Percentiles rank a stretch among this genome's conserved stretches.
Evolutionary conservation across 2,888 invertebrate genomes (phyloP).

Genomic region (Tethea ocularis): DNA sequence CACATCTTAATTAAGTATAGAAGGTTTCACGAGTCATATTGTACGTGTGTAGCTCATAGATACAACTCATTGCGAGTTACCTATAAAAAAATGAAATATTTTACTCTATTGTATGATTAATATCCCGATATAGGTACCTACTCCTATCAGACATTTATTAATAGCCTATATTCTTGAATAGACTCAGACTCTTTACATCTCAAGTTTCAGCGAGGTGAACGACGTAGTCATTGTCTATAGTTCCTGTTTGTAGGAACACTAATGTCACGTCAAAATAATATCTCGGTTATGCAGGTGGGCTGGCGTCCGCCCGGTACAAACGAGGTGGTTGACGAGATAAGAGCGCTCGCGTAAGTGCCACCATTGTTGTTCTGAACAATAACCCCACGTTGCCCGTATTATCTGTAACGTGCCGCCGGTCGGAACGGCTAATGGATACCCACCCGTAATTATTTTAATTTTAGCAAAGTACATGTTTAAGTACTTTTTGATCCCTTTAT

Average conservation of each 20-base stretch:
- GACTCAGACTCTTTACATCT: background rate
- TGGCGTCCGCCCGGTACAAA: slow-evolving; percentile 55
- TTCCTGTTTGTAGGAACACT: slow-evolving; percentile 12
- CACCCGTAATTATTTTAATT: slow-evolving; percentile 71
- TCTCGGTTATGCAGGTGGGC: slow-evolving; percentile 60
- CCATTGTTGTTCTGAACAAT: slow-evolving; percentile 71
- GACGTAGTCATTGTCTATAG: background rate
- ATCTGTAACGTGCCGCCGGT: slow-evolving; percentile 59
- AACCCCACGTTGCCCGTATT: slow-evolving; percentile 62
- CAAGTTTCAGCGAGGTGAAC: slow-evolving; percentile 3
- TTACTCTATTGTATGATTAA: too few species aligned
- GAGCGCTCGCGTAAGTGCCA: slow-evolving; percentile 61
- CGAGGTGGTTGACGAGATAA: slow-evolving; percentile 72
- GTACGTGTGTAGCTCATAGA: too few species aligned
- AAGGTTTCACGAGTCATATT: too few species aligned
- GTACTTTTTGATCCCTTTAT: slow-evolving; percentile 60
- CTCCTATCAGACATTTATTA: too few species aligned
- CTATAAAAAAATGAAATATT: too few species aligned
- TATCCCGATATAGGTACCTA: too few species aligned
- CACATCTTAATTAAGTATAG: too few species aligned
- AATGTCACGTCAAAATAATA: slow-evolving; percentile 46
- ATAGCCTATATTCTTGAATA: background rate
- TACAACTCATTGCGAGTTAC: too few species aligned
- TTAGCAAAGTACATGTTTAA: slow-evolving; percentile 60
- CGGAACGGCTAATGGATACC: slow-evolving; percentile 66